A percentile compares a stretch with the other conserved stretches of the same genome.
Conservation (phyloP, 2,888 invertebrate genomes). For the Mesorhabditis spiculigera region DNA sequence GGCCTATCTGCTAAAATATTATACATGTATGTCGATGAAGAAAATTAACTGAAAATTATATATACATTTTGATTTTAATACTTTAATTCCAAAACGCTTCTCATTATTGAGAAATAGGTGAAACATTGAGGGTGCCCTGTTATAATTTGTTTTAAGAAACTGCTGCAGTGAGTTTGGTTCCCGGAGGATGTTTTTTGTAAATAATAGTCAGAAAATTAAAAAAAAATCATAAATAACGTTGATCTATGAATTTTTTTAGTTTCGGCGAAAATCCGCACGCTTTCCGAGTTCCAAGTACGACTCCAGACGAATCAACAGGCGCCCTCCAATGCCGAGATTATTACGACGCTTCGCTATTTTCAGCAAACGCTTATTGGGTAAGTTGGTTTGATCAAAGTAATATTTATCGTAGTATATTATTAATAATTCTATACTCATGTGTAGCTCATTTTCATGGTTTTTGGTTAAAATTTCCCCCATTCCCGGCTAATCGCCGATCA, state of each 20-base stretch:
- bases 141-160: background rate
- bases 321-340: slow-evolving; percentile 91
- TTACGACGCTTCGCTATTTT: slow-evolving; percentile 95
- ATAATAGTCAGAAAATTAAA: slow-evolving; percentile 3
- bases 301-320: slow-evolving; percentile 67
- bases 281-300: slow-evolving; percentile 91
- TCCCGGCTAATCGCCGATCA: too few species aligned
- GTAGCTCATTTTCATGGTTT: too few species aligned
- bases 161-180: too few species aligned
- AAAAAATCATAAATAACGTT: background rate
- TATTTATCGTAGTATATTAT: too few species aligned
- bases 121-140: background rate
- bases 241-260: slow-evolving; percentile 68
- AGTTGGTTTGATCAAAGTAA: slow-evolving; percentile 59
- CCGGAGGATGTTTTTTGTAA: background rate
- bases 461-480: too few species aligned
- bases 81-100: too few species aligned
- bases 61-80: too few species aligned
- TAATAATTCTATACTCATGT: too few species aligned
- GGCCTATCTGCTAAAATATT: slow-evolving; percentile 56
- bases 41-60: too few species aligned
- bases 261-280: slow-evolving; percentile 92
- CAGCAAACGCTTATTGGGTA: slow-evolving; percentile 90
- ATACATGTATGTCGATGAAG: slow-evolving; percentile 44
- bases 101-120: too few species aligned